These are phyloP conservation scores for Mustelus asterias DNA, from an alignment of 2,113 vertebrate species.

Conservation along the genomic window DNA sequence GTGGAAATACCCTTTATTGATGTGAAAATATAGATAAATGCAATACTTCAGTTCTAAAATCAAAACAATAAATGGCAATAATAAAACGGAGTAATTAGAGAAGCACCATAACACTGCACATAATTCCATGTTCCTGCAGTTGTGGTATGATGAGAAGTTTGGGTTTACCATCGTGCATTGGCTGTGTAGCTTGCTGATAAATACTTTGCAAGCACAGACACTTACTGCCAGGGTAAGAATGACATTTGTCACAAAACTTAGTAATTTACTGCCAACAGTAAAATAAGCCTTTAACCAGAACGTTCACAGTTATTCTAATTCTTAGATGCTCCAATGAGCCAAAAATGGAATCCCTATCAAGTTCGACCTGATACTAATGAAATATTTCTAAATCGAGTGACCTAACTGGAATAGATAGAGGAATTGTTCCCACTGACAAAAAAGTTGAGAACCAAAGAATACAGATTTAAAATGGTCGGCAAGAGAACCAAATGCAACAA, in stretches of 20 bases:
- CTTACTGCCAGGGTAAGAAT: not conserved
- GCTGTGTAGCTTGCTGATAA: not conserved
- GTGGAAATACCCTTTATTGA: not conserved
- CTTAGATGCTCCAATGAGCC: not conserved
- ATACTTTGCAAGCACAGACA: not conserved
- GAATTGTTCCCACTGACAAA: no score
- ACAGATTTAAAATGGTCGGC: no score
- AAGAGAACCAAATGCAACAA: no score
- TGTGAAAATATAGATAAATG: not conserved
- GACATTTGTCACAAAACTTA: not conserved
- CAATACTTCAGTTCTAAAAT: not conserved
- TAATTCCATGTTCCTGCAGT: not conserved
- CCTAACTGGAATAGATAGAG: no score
- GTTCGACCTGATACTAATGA: not conserved
- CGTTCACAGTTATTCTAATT: not conserved
- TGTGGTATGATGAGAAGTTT: not conserved
- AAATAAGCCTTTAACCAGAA: not conserved
- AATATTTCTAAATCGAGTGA: not conserved
- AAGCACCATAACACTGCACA: not conserved
- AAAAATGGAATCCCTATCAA: not conserved
- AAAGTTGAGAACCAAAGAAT: no score
- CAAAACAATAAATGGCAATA: constrained; percentile 1
- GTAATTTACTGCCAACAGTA: not conserved
- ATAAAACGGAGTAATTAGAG: not conserved
- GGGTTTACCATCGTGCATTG: not conserved